Evolutionary conservation across 2,797 vertebrate species (phyloP), one percentile per base, ranked within the genome.

Genomic region (Sebastolobus alascanus): DNA sequence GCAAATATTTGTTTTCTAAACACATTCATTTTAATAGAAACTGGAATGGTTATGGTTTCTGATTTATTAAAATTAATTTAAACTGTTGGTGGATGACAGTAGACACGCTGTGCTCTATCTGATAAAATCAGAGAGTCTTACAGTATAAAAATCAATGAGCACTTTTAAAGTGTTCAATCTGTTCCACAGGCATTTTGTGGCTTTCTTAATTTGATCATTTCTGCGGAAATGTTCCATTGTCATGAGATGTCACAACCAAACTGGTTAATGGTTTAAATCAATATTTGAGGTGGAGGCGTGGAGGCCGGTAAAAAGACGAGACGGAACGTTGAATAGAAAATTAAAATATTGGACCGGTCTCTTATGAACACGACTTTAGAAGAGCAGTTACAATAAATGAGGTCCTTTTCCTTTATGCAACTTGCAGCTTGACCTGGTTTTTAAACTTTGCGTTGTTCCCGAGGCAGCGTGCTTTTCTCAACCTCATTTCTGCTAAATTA

Each of bases 401-500:
- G 84, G 1, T 43, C 76, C 5, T 77, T 76, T 87, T 79, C 40
- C 64, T 83, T 82, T 58, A 74, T 78, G 68, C 65, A 69, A 40
- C 73, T 83, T 78, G 69, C 83, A 84, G 74, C 77, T 82, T 92
- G 90, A 93, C 91, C 91, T 87, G 88, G 52, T 93, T 94, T 91
- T 88, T 82, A 82, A 87, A 92, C 84, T 89, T 89, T 79, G 68
- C 22, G 63, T 77, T 90, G 43, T 85, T 90, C 89, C 90, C 89
- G 77, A 84, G 89, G 90, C 91, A 76, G 77, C 77, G 38, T 84
- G 89, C 90, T 89, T 94, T 93, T 91, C 86, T 91, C 80, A 93
- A 91, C 90, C 91, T 84, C 55, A 92, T 95, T 92, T 90, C 94
- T 91, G 77, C 90, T 92, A 92, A 95, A 95, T 94, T 91, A 91